These are phyloP conservation scores for Mirza zaza DNA, from an alignment of 2,113 vertebrate species.

Conservation along the genomic window DNA sequence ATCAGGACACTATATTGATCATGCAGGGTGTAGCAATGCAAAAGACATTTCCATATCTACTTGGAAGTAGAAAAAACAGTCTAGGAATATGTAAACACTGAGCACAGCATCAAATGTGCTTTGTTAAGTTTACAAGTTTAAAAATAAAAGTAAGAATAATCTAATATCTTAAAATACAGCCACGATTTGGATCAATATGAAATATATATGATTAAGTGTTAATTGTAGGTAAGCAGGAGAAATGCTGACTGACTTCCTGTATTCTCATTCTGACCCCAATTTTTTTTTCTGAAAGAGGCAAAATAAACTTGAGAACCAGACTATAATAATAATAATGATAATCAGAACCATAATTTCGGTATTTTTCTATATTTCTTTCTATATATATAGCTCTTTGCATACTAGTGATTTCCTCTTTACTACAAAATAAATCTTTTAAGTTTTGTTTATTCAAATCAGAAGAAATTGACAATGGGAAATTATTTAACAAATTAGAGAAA, in stretches of 20 bases:
- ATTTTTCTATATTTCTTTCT: not conserved
- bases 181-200: not conserved
- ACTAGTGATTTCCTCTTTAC: not conserved
- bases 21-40: not conserved
- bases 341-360: too few species aligned
- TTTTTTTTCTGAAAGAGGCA: not conserved
- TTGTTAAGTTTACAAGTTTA: not conserved
- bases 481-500: not conserved
- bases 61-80: not conserved
- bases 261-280: not conserved
- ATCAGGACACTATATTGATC: not conserved
- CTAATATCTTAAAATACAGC: not conserved
- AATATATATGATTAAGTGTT: not conserved
- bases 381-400: not conserved
- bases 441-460: not conserved
- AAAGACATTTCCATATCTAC: not conserved
- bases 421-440: not conserved
- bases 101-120: not conserved
- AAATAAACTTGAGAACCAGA: not conserved
- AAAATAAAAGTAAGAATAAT: not conserved
- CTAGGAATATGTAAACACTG: not conserved
- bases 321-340: too few species aligned
- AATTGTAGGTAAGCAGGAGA: not conserved
- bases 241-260: not conserved
- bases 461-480: not conserved